These are phyloP conservation scores for Botrylloides violaceus DNA, from an alignment of 23 tunicate species.

Conservation along the genomic window DNA sequence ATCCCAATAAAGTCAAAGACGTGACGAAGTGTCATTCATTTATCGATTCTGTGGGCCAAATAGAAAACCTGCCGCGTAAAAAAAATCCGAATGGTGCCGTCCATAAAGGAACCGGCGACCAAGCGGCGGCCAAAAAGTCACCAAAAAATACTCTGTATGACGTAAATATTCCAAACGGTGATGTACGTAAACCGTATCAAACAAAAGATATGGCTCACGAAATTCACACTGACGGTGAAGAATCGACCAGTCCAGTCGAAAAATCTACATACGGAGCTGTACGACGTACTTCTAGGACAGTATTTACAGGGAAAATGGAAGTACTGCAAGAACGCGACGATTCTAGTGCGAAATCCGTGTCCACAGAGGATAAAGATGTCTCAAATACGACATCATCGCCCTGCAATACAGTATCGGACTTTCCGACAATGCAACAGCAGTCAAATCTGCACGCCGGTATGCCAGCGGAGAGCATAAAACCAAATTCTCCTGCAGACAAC, in stretches of 20 bases:
- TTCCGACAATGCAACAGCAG: background rate
- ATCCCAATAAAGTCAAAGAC: slow-evolving; percentile 6
- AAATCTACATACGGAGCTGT: slow-evolving; percentile 6
- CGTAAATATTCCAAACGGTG: background rate
- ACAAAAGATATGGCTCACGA: background rate
- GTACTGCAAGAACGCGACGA: slow-evolving; percentile 18
- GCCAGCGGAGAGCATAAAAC: background rate
- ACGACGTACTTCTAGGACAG: slow-evolving; percentile 18
- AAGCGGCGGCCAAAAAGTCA: background rate
- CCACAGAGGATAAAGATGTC: background rate
- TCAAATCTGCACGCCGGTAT: background rate
- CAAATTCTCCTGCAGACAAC: background rate
- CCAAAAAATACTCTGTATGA: background rate
- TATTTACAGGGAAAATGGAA: slow-evolving; percentile 42
- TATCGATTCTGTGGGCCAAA: background rate
- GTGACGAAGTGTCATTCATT: background rate
- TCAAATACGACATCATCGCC: background rate
- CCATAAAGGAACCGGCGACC: background rate
- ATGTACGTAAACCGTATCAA: background rate
- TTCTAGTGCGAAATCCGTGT: background rate
- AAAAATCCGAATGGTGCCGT: slow-evolving; percentile 10
- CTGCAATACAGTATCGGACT: background rate
- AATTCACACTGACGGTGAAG: background rate
- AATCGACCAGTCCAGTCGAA: background rate
- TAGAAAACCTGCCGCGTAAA: background rate